phyloP scores from a whole-genome alignment of 2,797 vertebrate genomes.

The Pogoniulus pusillus region DNA sequence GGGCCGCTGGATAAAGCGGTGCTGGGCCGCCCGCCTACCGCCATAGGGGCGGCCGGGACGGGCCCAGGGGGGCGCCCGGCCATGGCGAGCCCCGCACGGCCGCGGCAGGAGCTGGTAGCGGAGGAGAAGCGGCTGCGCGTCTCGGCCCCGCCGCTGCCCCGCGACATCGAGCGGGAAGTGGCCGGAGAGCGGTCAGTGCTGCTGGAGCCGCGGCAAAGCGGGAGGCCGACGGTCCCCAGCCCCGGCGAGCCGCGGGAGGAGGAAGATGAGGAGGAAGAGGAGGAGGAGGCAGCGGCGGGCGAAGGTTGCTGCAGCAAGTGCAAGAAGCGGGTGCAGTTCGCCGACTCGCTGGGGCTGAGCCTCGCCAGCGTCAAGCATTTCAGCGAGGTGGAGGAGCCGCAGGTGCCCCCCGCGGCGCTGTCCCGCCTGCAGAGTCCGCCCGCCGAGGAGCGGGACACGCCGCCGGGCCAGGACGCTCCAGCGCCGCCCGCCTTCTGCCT shows the following conservation, averaged over 20 bases:
- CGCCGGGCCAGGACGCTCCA: neutral
- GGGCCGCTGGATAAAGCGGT: neutral
- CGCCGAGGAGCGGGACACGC: constrained; percentile 14
- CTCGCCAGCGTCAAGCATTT: constrained; percentile 90
- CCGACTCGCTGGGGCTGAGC: constrained; percentile 86
- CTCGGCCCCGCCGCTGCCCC: neutral
- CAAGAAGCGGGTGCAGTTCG: constrained; percentile 90
- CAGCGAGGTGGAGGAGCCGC: constrained; percentile 85
- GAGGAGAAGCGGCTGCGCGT: neutral
- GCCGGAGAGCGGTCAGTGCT: neutral
- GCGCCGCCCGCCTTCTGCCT: constrained; percentile 1
- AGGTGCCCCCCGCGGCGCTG: constrained; percentile 82
- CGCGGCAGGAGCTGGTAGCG: neutral
- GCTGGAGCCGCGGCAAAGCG: constrained; percentile 27
- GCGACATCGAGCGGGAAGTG: neutral
- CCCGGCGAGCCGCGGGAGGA: neutral
- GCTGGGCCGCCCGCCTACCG: neutral
- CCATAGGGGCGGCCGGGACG: neutral
- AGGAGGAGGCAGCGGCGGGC: neutral
- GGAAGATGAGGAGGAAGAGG: neutral
- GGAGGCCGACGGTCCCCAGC: constrained; percentile 1
- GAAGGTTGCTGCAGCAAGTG: constrained; percentile 69
- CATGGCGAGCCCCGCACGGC: constrained; percentile 33
- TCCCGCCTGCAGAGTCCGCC: constrained; percentile 79
- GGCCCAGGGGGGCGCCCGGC: neutral